Conservation (phyloP, 2,113 vertebrate genomes). For the Epinephelus moara region DNA sequence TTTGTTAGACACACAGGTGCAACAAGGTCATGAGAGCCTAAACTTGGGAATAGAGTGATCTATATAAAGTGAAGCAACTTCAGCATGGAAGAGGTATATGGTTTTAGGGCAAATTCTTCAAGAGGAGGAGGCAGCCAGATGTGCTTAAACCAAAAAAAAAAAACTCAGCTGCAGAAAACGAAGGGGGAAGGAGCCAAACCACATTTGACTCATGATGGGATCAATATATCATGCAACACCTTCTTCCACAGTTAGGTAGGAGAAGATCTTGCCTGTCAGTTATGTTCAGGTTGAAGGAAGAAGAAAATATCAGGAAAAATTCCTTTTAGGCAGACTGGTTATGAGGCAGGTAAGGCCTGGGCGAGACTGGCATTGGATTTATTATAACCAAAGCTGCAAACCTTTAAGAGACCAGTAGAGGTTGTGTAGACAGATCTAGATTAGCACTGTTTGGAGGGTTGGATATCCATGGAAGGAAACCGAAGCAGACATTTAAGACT, state of each 20-base stretch:
- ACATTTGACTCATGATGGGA: slow-evolving; percentile 42
- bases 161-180: slow-evolving; percentile 26
- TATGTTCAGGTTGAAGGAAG: slow-evolving; percentile 15
- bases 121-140: slow-evolving; percentile 49
- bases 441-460: slow-evolving; percentile 23
- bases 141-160: slow-evolving; percentile 9
- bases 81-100: slow-evolving; percentile 10
- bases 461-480: slow-evolving; percentile 12
- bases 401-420: neutral
- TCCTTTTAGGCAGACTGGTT: neutral
- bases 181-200: slow-evolving; percentile 20
- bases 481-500: slow-evolving; percentile 36
- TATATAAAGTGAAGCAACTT: slow-evolving; percentile 36
- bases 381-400: slow-evolving; percentile 12
- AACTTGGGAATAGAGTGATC: neutral
- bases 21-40: slow-evolving; percentile 11
- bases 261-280: neutral
- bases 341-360: neutral
- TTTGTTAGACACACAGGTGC: neutral
- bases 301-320: neutral
- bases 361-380: slow-evolving; percentile 12
- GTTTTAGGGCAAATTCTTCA: slow-evolving; percentile 32
- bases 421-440: slow-evolving; percentile 22
- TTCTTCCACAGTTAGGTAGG: neutral
- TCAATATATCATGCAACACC: neutral